Percentiles rank a stretch among this genome's conserved stretches.
These are phyloP conservation scores for Sycophila texana DNA, from an alignment of 2,888 invertebrate species.

Conservation along the genomic window DNA sequence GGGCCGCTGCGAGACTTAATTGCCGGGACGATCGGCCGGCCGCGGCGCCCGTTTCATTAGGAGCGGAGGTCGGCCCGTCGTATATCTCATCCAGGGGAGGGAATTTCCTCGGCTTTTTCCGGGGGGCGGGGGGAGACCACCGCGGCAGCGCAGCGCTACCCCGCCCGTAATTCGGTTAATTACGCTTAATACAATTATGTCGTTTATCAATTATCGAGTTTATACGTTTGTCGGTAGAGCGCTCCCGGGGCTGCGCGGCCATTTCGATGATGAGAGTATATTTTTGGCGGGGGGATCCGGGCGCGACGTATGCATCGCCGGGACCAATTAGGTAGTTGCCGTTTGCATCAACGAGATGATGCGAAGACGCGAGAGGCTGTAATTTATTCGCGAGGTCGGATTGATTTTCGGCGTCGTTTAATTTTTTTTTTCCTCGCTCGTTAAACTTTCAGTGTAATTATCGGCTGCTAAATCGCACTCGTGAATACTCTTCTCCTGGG, in stretches of 20 bases:
- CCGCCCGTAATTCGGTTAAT: conserved; percentile 35
- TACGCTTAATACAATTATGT: conserved; percentile 43
- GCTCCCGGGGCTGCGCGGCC: not conserved
- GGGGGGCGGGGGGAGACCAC: not conserved
- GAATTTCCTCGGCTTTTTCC: conserved; percentile 29
- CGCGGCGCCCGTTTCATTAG: conserved; percentile 29
- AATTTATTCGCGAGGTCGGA: not conserved
- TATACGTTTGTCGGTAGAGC: conserved; percentile 4
- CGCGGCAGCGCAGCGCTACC: not conserved
- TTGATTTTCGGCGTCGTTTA: not conserved
- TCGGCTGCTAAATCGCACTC: too few relatives aligned
- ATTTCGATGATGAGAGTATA: conserved; percentile 29
- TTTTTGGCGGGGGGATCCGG: conserved; percentile 26
- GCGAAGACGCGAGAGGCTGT: not conserved
- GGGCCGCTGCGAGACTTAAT: conserved; percentile 30
- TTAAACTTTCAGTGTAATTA: too few relatives aligned
- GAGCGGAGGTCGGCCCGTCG: conserved; percentile 13
- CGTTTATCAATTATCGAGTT: conserved; percentile 53
- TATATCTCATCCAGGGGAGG: conserved; percentile 34
- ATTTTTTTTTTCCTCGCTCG: too few relatives aligned
- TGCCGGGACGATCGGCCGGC: conserved; percentile 41
- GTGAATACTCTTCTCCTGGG: too few relatives aligned
- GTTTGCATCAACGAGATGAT: conserved; percentile 16
- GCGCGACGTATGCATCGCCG: not conserved
- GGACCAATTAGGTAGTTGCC: conserved; percentile 21